phyloP scores from a whole-genome alignment of 37 sponge, comb jelly and placozoan species.

The Cladorhizidae sp. region DNA sequence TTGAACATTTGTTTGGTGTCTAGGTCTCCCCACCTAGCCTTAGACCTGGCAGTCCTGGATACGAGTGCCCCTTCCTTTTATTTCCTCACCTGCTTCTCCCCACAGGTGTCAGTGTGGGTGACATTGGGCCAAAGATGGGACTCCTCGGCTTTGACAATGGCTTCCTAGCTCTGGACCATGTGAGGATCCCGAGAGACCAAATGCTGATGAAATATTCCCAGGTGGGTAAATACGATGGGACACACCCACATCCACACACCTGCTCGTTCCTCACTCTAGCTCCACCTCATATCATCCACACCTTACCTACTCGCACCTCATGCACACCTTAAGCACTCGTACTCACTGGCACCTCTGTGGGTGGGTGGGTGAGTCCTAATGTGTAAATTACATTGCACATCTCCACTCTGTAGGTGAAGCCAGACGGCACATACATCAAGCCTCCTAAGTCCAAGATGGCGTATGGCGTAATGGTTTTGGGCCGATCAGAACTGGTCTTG shows the following conservation, averaged over 20 bases:
- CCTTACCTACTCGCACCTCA: no score
- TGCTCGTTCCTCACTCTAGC: no score
- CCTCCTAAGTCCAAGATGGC: constrained; percentile 73
- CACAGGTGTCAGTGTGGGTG: no score
- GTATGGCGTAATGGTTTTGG: constrained; percentile 88
- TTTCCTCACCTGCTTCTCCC: no score
- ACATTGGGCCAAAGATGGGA: constrained; percentile 93
- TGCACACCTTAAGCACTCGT: no score
- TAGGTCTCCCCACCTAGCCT: no score
- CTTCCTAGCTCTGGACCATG: constrained; percentile 68
- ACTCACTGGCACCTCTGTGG: not conserved
- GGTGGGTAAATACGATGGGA: constrained; percentile 54
- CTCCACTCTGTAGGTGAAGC: constrained; percentile 64
- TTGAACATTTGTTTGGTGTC: no score
- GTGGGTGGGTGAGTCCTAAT: not conserved
- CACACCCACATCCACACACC: no score
- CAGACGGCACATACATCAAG: constrained; percentile 78
- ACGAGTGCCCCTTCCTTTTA: no score
- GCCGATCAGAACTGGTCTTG: constrained; percentile 61
- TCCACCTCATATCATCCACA: no score
- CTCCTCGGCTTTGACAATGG: constrained; percentile 58
- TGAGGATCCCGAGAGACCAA: constrained; percentile 90
- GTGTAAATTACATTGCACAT: not conserved
- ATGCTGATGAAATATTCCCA: no score
- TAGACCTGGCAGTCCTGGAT: not conserved